A percentile compares a stretch with the other conserved stretches of the same genome.
Conservation (phyloP, 2,888 invertebrate genomes). For the Cenopis cana region DNA sequence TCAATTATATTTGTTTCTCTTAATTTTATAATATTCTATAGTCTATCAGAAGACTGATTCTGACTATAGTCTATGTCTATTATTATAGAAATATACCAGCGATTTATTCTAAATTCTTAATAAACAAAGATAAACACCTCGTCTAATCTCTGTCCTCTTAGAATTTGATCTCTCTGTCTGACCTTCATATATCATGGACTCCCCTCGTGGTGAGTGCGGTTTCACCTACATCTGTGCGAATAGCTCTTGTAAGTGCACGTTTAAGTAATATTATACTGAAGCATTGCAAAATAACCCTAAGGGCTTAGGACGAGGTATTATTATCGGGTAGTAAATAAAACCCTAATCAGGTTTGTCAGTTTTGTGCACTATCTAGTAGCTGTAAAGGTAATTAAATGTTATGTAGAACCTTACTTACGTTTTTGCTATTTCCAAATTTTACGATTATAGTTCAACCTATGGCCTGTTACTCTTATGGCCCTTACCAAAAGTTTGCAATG, state of each 20-base stretch:
- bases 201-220: conserved; percentile 38
- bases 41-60: no score
- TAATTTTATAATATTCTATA: no score
- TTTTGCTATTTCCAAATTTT: no score
- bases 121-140: conserved; percentile 9
- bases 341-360: neutral
- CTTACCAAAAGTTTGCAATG: no score
- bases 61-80: no score
- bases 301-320: neutral
- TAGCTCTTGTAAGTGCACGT: conserved; percentile 19
- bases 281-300: neutral
- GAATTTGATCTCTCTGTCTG: conserved; percentile 30
- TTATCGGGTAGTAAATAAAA: neutral
- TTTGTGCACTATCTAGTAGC: neutral
- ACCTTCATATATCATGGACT: conserved; percentile 43
- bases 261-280: conserved; percentile 5
- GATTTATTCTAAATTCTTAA: conserved; percentile 2
- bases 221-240: conserved; percentile 40
- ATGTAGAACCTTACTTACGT: no score
- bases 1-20: no score
- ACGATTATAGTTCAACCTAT: no score
- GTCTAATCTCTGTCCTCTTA: conserved; percentile 27
- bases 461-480: no score
- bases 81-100: no score
- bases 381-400: neutral